Conservation (phyloP, 2,888 invertebrate species). For the Hydrotaea cyrtoneurina region DNA sequence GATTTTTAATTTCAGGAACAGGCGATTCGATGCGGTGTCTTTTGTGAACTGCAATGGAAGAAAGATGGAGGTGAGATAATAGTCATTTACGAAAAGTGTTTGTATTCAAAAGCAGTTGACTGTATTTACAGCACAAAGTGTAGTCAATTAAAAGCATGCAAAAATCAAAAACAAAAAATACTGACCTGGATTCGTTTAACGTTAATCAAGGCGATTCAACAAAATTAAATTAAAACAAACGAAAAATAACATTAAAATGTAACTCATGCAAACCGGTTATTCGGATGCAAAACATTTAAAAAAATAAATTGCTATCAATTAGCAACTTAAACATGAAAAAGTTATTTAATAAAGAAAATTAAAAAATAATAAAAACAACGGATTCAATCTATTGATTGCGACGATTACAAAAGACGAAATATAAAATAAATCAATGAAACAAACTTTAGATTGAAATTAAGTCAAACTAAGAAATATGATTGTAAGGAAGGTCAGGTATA, state of each 20-base stretch:
- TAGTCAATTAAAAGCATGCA: neutral
- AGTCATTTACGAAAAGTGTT: neutral
- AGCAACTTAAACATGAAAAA: neutral
- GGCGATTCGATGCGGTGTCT: constrained; percentile 28
- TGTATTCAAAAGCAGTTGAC: neutral
- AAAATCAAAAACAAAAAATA: constrained; percentile 21
- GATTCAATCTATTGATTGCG: no score
- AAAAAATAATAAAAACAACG: no score
- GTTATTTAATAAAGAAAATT: no score
- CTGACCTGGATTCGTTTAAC: constrained; percentile 1
- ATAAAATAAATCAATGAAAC: no score
- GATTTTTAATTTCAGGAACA: constrained; percentile 42
- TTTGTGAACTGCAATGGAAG: constrained; percentile 55
- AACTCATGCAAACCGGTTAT: neutral
- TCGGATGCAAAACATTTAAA: neutral
- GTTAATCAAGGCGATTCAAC: neutral
- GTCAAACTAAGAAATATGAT: no score
- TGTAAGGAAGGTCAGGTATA: no score
- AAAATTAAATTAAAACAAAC: neutral
- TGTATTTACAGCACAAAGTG: neutral
- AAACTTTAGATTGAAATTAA: no score
- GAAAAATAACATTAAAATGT: neutral
- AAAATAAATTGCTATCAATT: neutral
- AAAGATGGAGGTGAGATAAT: constrained; percentile 8
- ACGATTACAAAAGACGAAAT: no score